Evolutionary conservation across 1,140 invertebrate genomes (phyloP).

Genomic region (Uloborus diversus): DNA sequence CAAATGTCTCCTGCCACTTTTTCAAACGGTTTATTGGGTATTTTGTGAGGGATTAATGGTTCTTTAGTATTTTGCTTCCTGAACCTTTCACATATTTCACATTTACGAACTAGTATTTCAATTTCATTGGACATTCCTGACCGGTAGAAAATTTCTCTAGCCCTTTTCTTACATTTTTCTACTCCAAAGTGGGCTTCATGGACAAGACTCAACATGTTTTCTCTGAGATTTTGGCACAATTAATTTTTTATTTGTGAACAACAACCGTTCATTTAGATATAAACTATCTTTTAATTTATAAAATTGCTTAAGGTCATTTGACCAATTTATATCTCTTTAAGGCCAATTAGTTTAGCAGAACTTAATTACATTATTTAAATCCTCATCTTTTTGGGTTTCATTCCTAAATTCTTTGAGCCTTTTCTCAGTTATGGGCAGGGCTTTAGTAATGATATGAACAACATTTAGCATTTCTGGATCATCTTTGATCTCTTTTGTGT

Average conservation of each 20-base stretch:
- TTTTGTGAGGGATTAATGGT: not conserved
- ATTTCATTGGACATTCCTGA: not conserved
- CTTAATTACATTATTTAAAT: not conserved
- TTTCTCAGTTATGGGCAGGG: not conserved
- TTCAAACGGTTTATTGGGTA: not conserved
- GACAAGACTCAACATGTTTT: conserved; percentile 60
- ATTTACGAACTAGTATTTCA: not conserved
- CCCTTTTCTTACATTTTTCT: not conserved
- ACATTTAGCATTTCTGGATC: conserved; percentile 36
- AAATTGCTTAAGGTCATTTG: conserved; percentile 40
- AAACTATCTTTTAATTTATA: conserved; percentile 59
- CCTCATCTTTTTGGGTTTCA: conserved; percentile 1
- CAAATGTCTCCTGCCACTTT: not conserved
- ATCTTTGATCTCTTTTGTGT: not conserved
- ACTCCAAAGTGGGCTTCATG: conserved; percentile 61
- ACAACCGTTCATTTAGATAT: conserved; percentile 58
- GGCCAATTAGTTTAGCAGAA: conserved; percentile 56
- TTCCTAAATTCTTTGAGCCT: not conserved
- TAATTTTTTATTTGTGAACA: conserved; percentile 61
- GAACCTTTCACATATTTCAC: not conserved
- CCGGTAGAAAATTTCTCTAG: conserved; percentile 2
- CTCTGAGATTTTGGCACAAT: conserved; percentile 61
- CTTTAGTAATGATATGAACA: conserved; percentile 6
- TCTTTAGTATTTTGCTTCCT: not conserved
- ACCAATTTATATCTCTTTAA: conserved; percentile 8